phyloP scores from a whole-genome alignment of 2,113 vertebrate species.

The Hemiprocne comata region DNA sequence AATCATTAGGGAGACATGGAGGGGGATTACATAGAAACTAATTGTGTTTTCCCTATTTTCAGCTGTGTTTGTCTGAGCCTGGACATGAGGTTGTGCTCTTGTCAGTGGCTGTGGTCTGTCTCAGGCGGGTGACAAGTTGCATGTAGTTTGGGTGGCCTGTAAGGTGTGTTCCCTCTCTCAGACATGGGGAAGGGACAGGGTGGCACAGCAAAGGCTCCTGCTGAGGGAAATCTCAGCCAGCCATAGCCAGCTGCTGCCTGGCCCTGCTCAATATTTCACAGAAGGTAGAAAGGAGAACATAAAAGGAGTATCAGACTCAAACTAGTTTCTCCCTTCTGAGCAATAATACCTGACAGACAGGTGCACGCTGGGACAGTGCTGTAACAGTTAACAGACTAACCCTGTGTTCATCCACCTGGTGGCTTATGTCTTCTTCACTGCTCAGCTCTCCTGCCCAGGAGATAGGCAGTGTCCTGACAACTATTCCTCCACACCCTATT shows the following conservation, averaged over 20 bases:
- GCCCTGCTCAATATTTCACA: neutral
- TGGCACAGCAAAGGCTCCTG: neutral
- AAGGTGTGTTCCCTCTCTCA: neutral
- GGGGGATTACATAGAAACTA: neutral
- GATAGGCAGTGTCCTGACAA: neutral
- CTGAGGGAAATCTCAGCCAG: neutral
- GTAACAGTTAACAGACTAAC: neutral
- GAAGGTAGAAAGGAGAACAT: neutral
- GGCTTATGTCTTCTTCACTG: neutral
- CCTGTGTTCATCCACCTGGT: neutral
- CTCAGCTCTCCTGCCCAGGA: neutral
- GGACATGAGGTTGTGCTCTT: neutral
- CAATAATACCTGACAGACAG: neutral
- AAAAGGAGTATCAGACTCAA: neutral
- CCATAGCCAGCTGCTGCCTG: neutral
- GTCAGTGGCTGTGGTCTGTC: neutral
- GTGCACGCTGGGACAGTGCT: neutral
- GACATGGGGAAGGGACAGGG: neutral
- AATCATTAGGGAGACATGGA: neutral
- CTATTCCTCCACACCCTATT: neutral
- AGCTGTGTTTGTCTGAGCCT: neutral
- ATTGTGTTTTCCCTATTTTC: neutral
- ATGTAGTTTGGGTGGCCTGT: neutral
- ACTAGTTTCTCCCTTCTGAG: neutral
- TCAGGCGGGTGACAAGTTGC: fast-evolving